phyloP scores from a whole-genome alignment of 2,797 vertebrate genomes.

The Anguilla anguilla region DNA sequence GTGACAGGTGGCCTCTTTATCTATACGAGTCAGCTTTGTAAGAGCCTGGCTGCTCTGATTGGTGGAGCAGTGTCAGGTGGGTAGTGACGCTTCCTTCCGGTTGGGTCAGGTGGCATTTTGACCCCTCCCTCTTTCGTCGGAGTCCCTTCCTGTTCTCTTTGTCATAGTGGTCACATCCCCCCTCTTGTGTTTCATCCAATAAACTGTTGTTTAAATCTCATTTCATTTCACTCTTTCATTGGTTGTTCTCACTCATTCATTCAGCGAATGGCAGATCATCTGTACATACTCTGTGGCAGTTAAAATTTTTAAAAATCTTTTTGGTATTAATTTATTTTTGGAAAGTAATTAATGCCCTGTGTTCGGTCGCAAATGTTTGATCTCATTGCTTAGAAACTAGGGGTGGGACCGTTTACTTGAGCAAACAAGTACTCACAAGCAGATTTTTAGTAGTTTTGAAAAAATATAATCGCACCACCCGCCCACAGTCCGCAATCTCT shows the following conservation, averaged over 20 bases:
- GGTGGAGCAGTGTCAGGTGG: background rate
- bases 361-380: background rate
- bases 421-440: too few relatives aligned
- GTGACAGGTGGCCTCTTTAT: background rate
- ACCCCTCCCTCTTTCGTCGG: background rate
- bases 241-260: background rate
- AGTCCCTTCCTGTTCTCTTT: slow-evolving; percentile 18
- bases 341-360: background rate
- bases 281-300: slow-evolving; percentile 1
- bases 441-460: background rate
- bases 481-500: background rate
- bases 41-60: background rate
- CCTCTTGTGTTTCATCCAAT: slow-evolving; percentile 52
- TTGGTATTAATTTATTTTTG: background rate
- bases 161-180: slow-evolving; percentile 35
- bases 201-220: slow-evolving; percentile 53
- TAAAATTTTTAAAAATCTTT: background rate
- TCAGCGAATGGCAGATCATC: background rate
- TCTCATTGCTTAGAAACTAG: background rate
- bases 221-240: slow-evolving; percentile 24
- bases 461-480: background rate
- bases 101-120: background rate
- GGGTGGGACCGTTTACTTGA: too few relatives aligned
- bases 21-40: background rate
- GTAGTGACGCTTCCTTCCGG: background rate